Conservation (phyloP, 53 echinoderm and acorn worm genomes). For the Antedon mediterranea region DNA sequence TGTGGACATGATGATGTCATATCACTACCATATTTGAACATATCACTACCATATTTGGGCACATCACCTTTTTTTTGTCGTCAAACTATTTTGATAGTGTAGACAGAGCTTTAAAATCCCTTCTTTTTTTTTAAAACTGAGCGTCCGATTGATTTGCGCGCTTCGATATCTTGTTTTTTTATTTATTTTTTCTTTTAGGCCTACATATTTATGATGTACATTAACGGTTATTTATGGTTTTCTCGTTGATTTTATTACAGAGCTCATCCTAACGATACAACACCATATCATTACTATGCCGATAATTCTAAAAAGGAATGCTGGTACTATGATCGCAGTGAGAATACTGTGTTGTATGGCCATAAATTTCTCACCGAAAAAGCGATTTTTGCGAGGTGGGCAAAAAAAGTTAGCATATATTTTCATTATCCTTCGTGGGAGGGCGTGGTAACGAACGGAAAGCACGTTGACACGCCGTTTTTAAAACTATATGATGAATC, state of each 20-base stretch:
- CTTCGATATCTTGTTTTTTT: too few relatives aligned
- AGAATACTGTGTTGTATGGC: constrained; percentile 51
- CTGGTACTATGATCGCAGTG: constrained; percentile 54
- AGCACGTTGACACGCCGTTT: constrained; percentile 47
- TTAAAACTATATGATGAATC: constrained; percentile 59
- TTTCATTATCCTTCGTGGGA: constrained; percentile 61
- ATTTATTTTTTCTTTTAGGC: too few relatives aligned
- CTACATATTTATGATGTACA: too few relatives aligned
- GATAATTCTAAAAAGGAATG: constrained; percentile 50
- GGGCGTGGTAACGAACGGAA: constrained; percentile 9
- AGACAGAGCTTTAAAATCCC: too few relatives aligned
- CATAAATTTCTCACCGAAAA: constrained; percentile 91
- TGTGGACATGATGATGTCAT: too few relatives aligned
- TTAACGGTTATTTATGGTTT: not conserved
- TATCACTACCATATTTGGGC: too few relatives aligned
- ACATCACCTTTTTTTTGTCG: too few relatives aligned
- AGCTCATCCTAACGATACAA: constrained; percentile 62
- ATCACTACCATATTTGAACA: too few relatives aligned
- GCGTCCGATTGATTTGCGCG: too few relatives aligned
- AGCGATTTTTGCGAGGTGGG: constrained; percentile 92
- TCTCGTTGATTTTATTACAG: constrained; percentile 23
- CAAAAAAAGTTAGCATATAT: constrained; percentile 51
- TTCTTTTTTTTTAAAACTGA: too few relatives aligned
- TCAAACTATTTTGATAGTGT: too few relatives aligned
- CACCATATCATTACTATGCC: constrained; percentile 82